Percentiles rank a stretch among this genome's conserved stretches.
These are phyloP conservation scores for Phaonia tiefii DNA, from an alignment of 2,888 invertebrate species.

Conservation along the genomic window DNA sequence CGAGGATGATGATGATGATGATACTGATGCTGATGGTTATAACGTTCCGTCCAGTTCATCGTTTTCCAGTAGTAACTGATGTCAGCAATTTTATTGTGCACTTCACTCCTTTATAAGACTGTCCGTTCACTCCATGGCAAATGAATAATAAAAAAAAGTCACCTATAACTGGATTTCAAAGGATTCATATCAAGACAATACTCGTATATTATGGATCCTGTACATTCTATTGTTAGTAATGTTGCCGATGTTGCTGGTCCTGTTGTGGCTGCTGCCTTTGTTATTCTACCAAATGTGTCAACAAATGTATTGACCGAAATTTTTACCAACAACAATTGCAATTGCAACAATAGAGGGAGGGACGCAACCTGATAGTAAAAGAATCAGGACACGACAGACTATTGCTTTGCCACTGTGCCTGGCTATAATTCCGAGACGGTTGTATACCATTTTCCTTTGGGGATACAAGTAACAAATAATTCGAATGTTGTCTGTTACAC, in stretches of 20 bases:
- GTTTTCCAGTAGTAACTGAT: conserved; percentile 14
- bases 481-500: conserved; percentile 47
- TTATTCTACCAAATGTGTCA: conserved; percentile 35
- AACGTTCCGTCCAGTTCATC: neutral
- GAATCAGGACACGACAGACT: neutral
- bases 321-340: neutral
- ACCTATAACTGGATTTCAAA: conserved; percentile 14
- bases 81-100: conserved; percentile 33
- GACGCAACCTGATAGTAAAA: too few relatives aligned
- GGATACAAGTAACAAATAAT: conserved; percentile 48
- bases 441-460: conserved; percentile 40
- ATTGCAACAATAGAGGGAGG: too few relatives aligned
- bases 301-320: conserved; percentile 57
- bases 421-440: conserved; percentile 47
- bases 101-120: neutral
- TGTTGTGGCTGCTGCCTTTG: neutral
- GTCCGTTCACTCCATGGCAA: neutral
- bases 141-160: conserved; percentile 6
- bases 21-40: too few relatives aligned
- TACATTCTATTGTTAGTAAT: conserved; percentile 42
- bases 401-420: neutral
- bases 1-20: neutral
- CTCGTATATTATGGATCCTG: conserved; percentile 34
- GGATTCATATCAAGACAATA: conserved; percentile 14
- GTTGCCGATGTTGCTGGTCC: conserved; percentile 21